These are phyloP conservation scores for Myodes glareolus DNA, from an alignment of 2,113 vertebrate genomes.

Conservation along the genomic window DNA sequence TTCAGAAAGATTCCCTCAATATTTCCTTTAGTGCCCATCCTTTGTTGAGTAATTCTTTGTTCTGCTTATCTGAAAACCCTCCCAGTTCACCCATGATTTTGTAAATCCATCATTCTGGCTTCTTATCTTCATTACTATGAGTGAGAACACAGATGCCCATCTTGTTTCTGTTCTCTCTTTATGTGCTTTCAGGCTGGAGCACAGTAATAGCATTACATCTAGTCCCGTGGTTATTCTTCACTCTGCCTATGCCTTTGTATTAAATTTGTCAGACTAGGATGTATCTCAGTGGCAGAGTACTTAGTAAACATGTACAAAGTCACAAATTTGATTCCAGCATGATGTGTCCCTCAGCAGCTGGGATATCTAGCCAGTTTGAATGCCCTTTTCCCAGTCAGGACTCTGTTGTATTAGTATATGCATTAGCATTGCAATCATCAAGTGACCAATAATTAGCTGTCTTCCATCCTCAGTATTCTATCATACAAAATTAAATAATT, in stretches of 20 bases:
- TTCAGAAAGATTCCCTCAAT: neutral
- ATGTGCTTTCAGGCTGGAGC: neutral
- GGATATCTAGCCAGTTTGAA: neutral
- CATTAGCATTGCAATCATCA: neutral
- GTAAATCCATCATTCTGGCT: neutral
- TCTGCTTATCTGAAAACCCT: neutral
- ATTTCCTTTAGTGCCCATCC: neutral
- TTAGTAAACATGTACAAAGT: neutral
- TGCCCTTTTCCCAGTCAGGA: neutral
- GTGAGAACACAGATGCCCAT: neutral
- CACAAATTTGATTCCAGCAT: neutral
- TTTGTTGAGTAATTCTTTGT: neutral
- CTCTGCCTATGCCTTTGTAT: neutral
- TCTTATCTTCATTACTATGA: neutral
- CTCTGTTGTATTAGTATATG: neutral
- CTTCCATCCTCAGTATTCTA: neutral
- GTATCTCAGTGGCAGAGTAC: neutral
- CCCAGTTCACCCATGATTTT: neutral
- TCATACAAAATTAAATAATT: neutral
- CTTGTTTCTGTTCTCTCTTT: neutral
- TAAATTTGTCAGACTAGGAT: neutral
- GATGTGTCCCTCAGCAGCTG: neutral
- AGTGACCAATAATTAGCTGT: neutral
- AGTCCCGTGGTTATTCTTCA: neutral
- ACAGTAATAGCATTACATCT: no score